phyloP scores from a whole-genome alignment of 1,140 invertebrate species.

The Hyposmocoma kahamanoa region DNA sequence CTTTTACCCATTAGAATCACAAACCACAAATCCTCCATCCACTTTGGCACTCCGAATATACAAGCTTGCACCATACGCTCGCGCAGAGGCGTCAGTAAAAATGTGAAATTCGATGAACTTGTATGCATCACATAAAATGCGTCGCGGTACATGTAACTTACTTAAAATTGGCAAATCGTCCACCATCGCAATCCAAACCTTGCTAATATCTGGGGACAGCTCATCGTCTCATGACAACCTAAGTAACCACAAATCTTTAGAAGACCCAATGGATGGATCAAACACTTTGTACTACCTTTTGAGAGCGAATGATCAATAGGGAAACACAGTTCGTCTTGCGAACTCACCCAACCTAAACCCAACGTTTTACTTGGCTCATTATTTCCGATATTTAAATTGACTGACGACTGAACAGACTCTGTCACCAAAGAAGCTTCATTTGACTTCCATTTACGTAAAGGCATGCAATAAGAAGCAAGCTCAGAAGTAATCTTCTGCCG shows the following conservation, averaged over 20 bases:
- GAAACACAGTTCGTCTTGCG: neutral
- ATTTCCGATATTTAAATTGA: neutral
- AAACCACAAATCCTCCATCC: neutral
- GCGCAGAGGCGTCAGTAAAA: neutral
- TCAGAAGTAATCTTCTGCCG: neutral
- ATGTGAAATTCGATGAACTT: neutral
- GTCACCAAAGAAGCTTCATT: too few relatives aligned
- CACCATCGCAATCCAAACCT: neutral
- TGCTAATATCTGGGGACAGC: neutral
- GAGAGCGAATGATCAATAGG: too few relatives aligned
- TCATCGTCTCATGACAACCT: neutral
- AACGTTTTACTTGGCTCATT: neutral
- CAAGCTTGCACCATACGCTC: neutral
- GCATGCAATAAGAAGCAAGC: neutral
- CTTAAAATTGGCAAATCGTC: neutral
- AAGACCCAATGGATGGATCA: too few relatives aligned
- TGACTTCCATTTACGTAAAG: too few relatives aligned
- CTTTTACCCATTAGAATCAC: neutral
- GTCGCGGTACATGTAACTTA: neutral
- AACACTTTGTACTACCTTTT: too few relatives aligned
- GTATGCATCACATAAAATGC: neutral
- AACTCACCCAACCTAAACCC: neutral
- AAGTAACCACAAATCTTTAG: constrained; percentile 5
- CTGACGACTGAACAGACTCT: too few relatives aligned
- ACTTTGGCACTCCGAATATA: neutral